Evolutionary conservation across 2,797 vertebrate species (phyloP), one percentile per base, ranked within the genome.

Genomic region (Danio choprae): DNA sequence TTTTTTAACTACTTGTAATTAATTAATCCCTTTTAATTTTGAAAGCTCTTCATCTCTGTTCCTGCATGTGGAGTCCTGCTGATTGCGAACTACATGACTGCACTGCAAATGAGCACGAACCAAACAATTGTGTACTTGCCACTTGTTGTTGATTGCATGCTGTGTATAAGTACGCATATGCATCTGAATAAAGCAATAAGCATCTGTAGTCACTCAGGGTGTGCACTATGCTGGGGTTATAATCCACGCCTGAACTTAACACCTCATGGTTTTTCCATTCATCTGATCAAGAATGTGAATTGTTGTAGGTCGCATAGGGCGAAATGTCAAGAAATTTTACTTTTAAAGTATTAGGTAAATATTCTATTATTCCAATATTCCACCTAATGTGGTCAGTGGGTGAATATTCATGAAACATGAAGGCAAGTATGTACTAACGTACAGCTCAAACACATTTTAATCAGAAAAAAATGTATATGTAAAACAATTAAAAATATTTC

Each of bases 61-160:
- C 22, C 38, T 77, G 70, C n/a, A 56, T 67, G 58, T 65, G 64
- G 41, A 63, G 55, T 79, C 67, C 58, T 81, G 72, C 74, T 81
- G 77, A 85, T 77, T 77, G 48, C 43, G 29, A 38, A 58, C 65
- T 80, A 80, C 64, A 83, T 82, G 73, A 80, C 82, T 81, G 69
- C 60, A 69, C 80, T 86, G 81, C 75, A 86, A 84, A 86, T 82
- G 79, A 86, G 73, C 40, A 53, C 67, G 60, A 64, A 50, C 71
- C 43, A 46, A 64, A 68, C 77, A 43, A 71, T 58, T 69, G 74
- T 72, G 64, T 78, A 22, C 62, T 5, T 51, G n/a, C 29, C 76
- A 70, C 60, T 74, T 74, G 55, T 78, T 69, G 77, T 70, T 73
- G 74, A 84, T 82, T 79, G 77, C 62, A 73, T 80, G 65, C 71